A percentile compares a stretch with the other conserved stretches of the same genome.
Conservation (phyloP, 2,888 invertebrate species). For the Blera fallax region DNA sequence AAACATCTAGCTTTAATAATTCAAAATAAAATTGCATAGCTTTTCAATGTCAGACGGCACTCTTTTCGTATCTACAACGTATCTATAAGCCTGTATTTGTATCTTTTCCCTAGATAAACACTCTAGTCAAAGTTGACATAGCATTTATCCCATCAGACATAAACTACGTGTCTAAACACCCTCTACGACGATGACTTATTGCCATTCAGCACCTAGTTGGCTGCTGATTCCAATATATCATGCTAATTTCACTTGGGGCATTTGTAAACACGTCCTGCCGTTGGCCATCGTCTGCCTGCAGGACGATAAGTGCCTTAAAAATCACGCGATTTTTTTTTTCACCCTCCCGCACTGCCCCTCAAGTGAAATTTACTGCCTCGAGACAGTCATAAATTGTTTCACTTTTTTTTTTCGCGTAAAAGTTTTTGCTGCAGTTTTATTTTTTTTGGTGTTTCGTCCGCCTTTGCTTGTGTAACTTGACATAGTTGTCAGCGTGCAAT, state of each 20-base stretch:
- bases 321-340: slow-evolving; percentile 68
- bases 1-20: too few relatives aligned
- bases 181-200: slow-evolving; percentile 38
- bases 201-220: slow-evolving; percentile 59
- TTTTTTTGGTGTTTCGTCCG: slow-evolving; percentile 2
- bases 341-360: slow-evolving; percentile 16
- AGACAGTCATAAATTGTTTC: slow-evolving; percentile 72
- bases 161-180: slow-evolving; percentile 9
- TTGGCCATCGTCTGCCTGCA: slow-evolving; percentile 49
- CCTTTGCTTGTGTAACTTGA: slow-evolving; percentile 75
- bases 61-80: neutral
- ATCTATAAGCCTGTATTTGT: neutral
- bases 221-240: slow-evolving; percentile 66
- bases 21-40: neutral
- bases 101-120: neutral
- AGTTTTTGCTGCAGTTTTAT: slow-evolving; percentile 23
- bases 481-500: slow-evolving; percentile 80
- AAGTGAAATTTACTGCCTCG: slow-evolving; percentile 68
- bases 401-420: slow-evolving; percentile 27
- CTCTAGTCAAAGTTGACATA: neutral
- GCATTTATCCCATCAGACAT: slow-evolving; percentile 12
- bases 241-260: slow-evolving; percentile 62
- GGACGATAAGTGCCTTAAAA: slow-evolving; percentile 60
- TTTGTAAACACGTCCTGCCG: slow-evolving; percentile 53
- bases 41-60: neutral